Base-by-base conservation (phyloP, 2,888 invertebrate genomes). In the Apodemia zela region DNA sequence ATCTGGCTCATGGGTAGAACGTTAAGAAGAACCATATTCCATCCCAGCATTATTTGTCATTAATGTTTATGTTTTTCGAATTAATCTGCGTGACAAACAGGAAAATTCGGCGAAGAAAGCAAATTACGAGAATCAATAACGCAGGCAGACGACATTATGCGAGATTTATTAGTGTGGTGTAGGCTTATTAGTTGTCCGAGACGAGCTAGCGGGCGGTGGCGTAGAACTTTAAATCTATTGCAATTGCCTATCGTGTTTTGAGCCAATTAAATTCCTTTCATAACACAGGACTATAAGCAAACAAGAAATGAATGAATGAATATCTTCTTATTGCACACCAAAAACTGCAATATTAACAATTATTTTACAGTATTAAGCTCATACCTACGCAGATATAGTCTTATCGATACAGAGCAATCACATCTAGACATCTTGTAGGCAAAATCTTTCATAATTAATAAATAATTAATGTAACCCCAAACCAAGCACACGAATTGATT, bases 91-190 rank as follows among this genome's bases (percentile, higher is more conserved):
- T 42, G 58, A 72, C 74, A 73, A 78, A 76, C 75, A 73, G 76
- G 77, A 76, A 78, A 78, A 75, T 69, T 57, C 29, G 68, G 68
- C 70, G 62, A 70, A 66, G 65, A 33, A 64, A 65, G 72, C 71
- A 79, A 85, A 87, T 85, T 82, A 81, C 74, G 74, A 73, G 81
- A 89, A 89, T 89, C 89, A 88, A 89, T 89, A 87, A 85, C 77
- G 72, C 68, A 69, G 67, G 65, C 66, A 71, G 81, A 78, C 76
- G 72, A 78, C 89, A 87, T 89, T 87, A 87, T 80, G 81, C 64
- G 70, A 80, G 87, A 89, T 89, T 89, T 89, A 89, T 89, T 84
- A 76, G 79, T 74, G 68, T 66, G 67, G 72, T 70, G 77, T 73
- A 74, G 79, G 76, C 86, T 88, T 89, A 89, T 89, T 89, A 89